These are phyloP conservation scores for Raja brachyura DNA, from an alignment of 2,113 vertebrate species.

Conservation along the genomic window DNA sequence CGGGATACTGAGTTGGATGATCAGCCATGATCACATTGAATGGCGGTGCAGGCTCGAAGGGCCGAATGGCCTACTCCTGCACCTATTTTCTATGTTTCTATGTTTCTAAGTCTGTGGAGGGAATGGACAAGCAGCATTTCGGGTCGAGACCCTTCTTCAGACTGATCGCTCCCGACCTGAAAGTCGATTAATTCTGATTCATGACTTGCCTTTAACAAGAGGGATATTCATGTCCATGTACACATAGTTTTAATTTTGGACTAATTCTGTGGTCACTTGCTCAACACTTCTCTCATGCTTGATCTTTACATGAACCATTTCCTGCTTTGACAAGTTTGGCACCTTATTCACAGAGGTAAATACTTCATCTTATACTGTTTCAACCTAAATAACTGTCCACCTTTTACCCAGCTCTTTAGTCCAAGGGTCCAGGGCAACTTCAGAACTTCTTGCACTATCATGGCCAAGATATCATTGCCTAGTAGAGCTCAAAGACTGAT, in stretches of 20 bases:
- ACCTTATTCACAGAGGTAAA: neutral
- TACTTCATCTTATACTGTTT: neutral
- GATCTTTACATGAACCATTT: neutral
- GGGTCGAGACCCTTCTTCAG: no score
- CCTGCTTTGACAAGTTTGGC: neutral
- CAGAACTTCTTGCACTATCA: neutral
- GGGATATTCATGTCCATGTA: neutral
- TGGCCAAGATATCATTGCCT: neutral
- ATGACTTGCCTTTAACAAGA: neutral
- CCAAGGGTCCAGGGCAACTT: neutral
- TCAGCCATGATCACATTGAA: no score
- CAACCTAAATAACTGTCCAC: neutral
- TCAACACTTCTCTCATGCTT: no score
- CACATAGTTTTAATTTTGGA: neutral
- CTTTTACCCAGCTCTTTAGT: neutral
- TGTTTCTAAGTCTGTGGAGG: no score
- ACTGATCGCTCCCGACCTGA: neutral
- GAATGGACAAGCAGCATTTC: no score
- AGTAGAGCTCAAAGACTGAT: neutral
- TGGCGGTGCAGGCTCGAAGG: no score
- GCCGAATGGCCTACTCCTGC: no score
- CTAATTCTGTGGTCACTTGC: neutral
- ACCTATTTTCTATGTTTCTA: no score
- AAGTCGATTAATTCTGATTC: neutral
- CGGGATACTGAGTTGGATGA: no score